These are phyloP conservation scores for Plectropomus leopardus DNA, from an alignment of 2,113 vertebrate genomes.

Conservation along the genomic window DNA sequence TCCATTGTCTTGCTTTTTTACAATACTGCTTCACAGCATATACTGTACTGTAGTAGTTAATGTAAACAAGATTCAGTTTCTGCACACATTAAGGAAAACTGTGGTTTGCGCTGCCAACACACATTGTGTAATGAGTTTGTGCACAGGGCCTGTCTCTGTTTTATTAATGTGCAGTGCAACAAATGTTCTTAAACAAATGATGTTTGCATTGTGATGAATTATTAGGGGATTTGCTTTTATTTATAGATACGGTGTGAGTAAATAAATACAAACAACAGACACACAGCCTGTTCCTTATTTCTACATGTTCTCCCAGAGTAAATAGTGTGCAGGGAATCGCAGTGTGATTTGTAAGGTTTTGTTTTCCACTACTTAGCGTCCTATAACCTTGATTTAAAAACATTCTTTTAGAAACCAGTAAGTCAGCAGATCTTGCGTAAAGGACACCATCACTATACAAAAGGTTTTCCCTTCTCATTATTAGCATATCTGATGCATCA, in stretches of 20 bases:
- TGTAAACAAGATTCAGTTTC: neutral
- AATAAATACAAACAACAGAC: neutral
- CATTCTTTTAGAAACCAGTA: too few relatives aligned
- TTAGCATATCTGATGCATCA: too few relatives aligned
- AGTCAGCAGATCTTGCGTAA: too few relatives aligned
- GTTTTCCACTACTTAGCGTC: neutral
- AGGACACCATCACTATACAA: too few relatives aligned
- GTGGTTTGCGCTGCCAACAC: neutral
- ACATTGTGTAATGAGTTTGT: constrained; percentile 5
- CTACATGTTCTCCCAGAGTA: neutral
- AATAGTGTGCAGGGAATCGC: neutral
- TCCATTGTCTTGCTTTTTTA: neutral
- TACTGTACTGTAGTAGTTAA: neutral
- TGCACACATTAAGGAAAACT: constrained; percentile 1
- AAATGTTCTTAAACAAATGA: constrained; percentile 21
- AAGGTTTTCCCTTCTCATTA: too few relatives aligned
- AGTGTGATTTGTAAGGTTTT: neutral
- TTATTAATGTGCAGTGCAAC: constrained; percentile 20
- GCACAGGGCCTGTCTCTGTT: neutral
- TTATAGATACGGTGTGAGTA: constrained; percentile 19
- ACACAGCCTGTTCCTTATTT: neutral
- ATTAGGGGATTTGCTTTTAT: constrained; percentile 23
- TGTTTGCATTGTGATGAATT: constrained; percentile 25
- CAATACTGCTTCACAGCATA: neutral
- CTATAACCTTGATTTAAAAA: too few relatives aligned